These are phyloP conservation scores for Kryptopterus vitreolus DNA, from an alignment of 2,797 vertebrate species.

Conservation along the genomic window DNA sequence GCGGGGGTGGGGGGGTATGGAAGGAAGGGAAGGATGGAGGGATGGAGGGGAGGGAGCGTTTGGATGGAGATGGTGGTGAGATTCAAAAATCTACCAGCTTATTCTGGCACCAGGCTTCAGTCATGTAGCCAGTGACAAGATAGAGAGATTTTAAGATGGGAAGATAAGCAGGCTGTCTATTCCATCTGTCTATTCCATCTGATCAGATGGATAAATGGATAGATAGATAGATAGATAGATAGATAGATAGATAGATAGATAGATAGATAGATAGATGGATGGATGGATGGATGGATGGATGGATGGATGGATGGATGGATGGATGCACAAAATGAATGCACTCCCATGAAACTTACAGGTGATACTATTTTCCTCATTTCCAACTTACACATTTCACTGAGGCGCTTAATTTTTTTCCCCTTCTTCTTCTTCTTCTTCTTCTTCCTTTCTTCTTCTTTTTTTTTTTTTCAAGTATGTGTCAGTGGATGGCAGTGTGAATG, in stretches of 20 bases:
- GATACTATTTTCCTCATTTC: background rate
- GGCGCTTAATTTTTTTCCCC: background rate
- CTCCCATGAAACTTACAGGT: background rate
- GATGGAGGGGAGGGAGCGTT: no score
- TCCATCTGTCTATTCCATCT: conserved; percentile 18
- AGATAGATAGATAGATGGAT: conserved; percentile 35
- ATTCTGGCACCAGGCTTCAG: conserved; percentile 14
- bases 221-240: conserved; percentile 36
- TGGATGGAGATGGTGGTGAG: conserved; percentile 53
- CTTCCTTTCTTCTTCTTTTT: background rate
- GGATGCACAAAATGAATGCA: conserved; percentile 19
- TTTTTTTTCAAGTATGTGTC: background rate
- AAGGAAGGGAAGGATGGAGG: no score
- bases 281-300: conserved; percentile 46
- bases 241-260: conserved; percentile 48
- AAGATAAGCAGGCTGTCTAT: conserved; percentile 9
- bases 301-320: conserved; percentile 44
- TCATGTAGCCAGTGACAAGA: conserved; percentile 34
- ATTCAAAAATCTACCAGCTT: conserved; percentile 34
- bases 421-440: background rate
- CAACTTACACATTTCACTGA: conserved; percentile 45
- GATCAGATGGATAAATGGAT: conserved; percentile 36
- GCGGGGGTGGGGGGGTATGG: background rate
- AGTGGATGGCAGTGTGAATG: conserved; percentile 19
- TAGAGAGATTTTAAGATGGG: conserved; percentile 26